phyloP scores from a whole-genome alignment of 1,140 invertebrate genomes.

The Aphaenogaster ashmeadi region DNA sequence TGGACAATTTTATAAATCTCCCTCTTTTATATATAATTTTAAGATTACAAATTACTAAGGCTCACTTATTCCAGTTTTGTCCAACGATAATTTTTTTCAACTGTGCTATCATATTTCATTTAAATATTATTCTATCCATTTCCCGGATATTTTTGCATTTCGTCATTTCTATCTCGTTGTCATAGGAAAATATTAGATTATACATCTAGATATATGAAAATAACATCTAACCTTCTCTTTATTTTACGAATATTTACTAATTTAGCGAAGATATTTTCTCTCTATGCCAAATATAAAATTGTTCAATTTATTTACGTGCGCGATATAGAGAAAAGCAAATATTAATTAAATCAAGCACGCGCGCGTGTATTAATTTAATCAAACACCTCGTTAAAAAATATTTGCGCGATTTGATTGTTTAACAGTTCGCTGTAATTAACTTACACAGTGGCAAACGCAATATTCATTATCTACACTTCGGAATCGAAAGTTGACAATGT shows the following conservation, averaged over 20 bases:
- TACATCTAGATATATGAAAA: background rate
- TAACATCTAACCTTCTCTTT: background rate
- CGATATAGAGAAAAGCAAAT: slow-evolving; percentile 1
- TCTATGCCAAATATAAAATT: background rate
- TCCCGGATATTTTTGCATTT: background rate
- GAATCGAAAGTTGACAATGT: background rate
- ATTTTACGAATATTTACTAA: background rate
- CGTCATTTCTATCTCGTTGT: background rate
- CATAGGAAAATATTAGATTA: background rate
- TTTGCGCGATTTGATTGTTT: background rate
- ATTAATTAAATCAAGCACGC: background rate
- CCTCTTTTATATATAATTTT: background rate
- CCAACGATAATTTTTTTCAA: background rate
- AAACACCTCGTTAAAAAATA: slow-evolving; percentile 19
- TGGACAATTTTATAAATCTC: background rate
- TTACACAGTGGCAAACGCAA: background rate
- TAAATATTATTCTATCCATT: slow-evolving; percentile 6
- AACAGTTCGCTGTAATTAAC: slow-evolving; percentile 18
- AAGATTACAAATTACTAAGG: background rate
- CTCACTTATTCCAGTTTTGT: background rate
- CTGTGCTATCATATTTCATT: background rate
- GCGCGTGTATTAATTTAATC: slow-evolving; percentile 2
- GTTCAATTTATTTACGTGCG: background rate
- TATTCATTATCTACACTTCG: background rate
- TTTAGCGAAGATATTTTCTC: background rate